phyloP scores from a whole-genome alignment of 2,888 invertebrate species.

The Alcis repandata region DNA sequence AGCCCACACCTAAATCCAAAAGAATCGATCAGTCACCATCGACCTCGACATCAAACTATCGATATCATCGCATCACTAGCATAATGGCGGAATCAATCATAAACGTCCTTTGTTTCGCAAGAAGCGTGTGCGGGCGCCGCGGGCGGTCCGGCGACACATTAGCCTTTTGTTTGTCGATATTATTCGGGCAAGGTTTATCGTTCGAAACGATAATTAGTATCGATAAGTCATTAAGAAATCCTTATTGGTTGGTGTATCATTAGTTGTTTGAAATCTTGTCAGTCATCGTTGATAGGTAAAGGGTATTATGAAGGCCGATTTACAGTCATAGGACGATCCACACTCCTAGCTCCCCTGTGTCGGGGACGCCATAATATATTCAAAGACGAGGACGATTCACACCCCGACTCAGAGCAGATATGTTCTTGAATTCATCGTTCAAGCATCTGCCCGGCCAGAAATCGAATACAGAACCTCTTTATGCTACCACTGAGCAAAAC shows the following conservation, averaged over 20 bases:
- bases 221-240: slow-evolving; percentile 8
- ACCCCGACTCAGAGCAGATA: too few relatives aligned
- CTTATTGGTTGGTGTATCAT: slow-evolving; percentile 4
- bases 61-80: slow-evolving; percentile 64
- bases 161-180: slow-evolving; percentile 42
- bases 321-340: too few relatives aligned
- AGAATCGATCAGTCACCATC: slow-evolving; percentile 41
- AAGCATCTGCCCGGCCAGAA: too few relatives aligned
- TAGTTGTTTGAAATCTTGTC: not conserved
- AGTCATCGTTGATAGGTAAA: not conserved
- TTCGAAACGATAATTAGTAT: slow-evolving; percentile 9
- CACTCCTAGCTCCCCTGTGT: too few relatives aligned
- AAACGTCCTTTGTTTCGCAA: slow-evolving; percentile 65
- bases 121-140: slow-evolving; percentile 74
- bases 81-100: slow-evolving; percentile 72
- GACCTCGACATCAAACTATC: slow-evolving; percentile 43
- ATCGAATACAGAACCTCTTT: too few relatives aligned
- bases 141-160: slow-evolving; percentile 54
- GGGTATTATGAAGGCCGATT: not conserved
- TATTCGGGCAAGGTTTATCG: slow-evolving; percentile 11
- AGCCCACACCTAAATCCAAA: not conserved
- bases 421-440: too few relatives aligned
- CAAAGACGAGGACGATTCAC: too few relatives aligned
- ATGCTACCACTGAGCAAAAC: too few relatives aligned
- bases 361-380: too few relatives aligned